Conservation (phyloP, 1,140 invertebrate genomes). For the Odontomachus brunneus region DNA sequence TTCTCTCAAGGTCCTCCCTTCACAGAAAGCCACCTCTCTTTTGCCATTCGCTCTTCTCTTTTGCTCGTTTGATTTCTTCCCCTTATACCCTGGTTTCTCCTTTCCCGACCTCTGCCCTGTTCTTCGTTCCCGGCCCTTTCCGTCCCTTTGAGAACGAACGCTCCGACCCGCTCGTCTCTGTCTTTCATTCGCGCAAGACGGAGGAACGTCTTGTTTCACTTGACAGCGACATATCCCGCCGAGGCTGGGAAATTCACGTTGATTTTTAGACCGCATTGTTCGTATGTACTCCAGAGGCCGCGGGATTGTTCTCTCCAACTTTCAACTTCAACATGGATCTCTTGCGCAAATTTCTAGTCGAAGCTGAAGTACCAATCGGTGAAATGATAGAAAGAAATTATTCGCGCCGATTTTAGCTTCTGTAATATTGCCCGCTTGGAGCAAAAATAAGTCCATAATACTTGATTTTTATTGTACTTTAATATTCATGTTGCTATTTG, state of each 20-base stretch:
- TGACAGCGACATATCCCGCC: slow-evolving; percentile 56
- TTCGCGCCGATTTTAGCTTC: background rate
- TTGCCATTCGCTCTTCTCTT: slow-evolving; percentile 15
- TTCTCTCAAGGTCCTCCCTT: slow-evolving; percentile 26
- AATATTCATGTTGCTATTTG: background rate
- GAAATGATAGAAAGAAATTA: background rate
- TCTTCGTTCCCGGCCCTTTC: slow-evolving; percentile 2
- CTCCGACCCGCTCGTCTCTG: slow-evolving; percentile 54
- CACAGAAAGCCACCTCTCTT: background rate
- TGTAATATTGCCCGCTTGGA: background rate
- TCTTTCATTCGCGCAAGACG: slow-evolving; percentile 39
- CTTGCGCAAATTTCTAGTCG: background rate
- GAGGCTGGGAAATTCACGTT: slow-evolving; percentile 66
- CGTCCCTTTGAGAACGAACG: slow-evolving; percentile 24
- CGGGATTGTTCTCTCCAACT: slow-evolving; percentile 51
- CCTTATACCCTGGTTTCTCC: slow-evolving; percentile 6
- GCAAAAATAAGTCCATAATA: too few species aligned
- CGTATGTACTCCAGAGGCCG: slow-evolving; percentile 26
- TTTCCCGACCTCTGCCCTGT: background rate
- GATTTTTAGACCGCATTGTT: slow-evolving; percentile 58
- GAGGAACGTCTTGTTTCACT: slow-evolving; percentile 51
- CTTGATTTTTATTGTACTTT: background rate
- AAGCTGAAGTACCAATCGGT: slow-evolving; percentile 23
- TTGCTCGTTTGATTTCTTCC: slow-evolving; percentile 27
- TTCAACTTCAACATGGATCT: slow-evolving; percentile 8